Evolutionary conservation across 2,888 invertebrate genomes (phyloP).

Genomic region (Mesoligia furuncula): DNA sequence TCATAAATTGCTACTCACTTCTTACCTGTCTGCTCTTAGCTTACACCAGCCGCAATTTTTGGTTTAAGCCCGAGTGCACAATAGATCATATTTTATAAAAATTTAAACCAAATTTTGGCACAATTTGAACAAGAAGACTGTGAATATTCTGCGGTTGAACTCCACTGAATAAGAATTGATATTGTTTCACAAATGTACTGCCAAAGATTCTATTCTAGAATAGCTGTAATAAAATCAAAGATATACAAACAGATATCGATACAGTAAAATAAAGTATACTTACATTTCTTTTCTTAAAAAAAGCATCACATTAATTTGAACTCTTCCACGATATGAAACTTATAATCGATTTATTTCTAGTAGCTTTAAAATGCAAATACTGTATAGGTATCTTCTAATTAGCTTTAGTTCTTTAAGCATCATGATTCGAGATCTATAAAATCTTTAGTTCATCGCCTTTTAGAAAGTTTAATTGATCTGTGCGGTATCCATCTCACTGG

Average conservation of each 20-base stretch:
- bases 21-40: not conserved
- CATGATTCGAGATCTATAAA: constrained; percentile 72
- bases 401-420: constrained; percentile 62
- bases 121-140: constrained; percentile 43
- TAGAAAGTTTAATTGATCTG: constrained; percentile 70
- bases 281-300: not conserved
- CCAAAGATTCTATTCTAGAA: constrained; percentile 34
- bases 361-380: not conserved
- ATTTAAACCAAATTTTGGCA: constrained; percentile 64
- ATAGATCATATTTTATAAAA: constrained; percentile 71
- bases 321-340: not conserved
- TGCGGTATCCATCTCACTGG: constrained; percentile 75
- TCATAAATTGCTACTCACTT: not conserved
- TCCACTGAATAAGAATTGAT: constrained; percentile 43
- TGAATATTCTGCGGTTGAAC: constrained; percentile 29
- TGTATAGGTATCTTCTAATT: not conserved
- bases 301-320: not conserved
- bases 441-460: constrained; percentile 72
- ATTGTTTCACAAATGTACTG: constrained; percentile 43
- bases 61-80: constrained; percentile 53
- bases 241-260: not conserved
- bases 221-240: not conserved
- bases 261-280: not conserved
- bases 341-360: not conserved
- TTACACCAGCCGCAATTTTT: constrained; percentile 23